A percentile compares a stretch with the other conserved stretches of the same genome.
These are phyloP conservation scores for Ophion ventricosus DNA, from an alignment of 2,888 invertebrate species.

Conservation along the genomic window DNA sequence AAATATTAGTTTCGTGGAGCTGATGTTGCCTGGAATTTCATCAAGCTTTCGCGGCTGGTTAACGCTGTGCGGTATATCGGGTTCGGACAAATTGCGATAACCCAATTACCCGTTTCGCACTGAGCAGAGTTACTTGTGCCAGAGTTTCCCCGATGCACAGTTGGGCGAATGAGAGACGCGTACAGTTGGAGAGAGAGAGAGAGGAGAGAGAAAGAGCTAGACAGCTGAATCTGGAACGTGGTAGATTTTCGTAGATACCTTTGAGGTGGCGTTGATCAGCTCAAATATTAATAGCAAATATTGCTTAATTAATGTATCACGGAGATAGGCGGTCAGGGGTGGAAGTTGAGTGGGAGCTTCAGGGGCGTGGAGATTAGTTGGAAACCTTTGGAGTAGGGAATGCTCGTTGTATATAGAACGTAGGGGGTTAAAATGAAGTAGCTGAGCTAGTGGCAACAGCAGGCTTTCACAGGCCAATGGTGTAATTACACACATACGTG, in stretches of 20 bases:
- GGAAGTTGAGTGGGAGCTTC: conserved; percentile 28
- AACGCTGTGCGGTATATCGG: conserved; percentile 47
- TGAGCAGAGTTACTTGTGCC: conserved; percentile 22
- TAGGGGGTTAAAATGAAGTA: conserved; percentile 59
- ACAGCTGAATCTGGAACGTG: conserved; percentile 40
- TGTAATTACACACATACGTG: background rate
- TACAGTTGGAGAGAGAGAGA: background rate
- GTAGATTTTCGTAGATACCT: conserved; percentile 68
- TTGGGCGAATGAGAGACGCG: conserved; percentile 19
- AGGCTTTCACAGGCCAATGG: conserved; percentile 36
- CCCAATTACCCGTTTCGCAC: conserved; percentile 61
- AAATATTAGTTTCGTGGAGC: conserved; percentile 27
- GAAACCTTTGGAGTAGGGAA: conserved; percentile 62
- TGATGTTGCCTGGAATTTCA: conserved; percentile 59
- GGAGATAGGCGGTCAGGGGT: conserved; percentile 23
- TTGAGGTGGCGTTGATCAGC: conserved; percentile 80
- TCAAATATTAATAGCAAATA: conserved; percentile 82
- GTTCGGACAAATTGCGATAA: conserved; percentile 63
- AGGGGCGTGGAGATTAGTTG: conserved; percentile 53
- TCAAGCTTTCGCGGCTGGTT: conserved; percentile 60
- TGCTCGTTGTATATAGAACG: conserved; percentile 48
- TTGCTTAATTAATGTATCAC: conserved; percentile 79
- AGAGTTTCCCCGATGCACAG: conserved; percentile 7
- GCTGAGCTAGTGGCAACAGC: conserved; percentile 23
- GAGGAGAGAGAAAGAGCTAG: conserved; percentile 23